Evolutionary conservation across 2,113 vertebrate species (phyloP).

Genomic region (Heteronetta atricapilla): DNA sequence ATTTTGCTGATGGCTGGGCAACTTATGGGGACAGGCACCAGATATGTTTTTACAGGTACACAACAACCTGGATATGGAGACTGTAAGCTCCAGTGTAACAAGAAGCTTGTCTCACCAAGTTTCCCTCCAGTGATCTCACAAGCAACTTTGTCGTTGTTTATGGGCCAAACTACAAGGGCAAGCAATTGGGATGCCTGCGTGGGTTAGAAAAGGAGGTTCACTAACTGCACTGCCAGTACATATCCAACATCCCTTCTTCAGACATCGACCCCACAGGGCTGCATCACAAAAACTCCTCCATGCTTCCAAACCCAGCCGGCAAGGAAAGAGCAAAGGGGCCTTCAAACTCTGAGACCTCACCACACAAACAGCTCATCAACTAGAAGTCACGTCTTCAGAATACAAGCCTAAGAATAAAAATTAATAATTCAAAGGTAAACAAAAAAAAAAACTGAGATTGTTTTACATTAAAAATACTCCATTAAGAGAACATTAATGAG

Average conservation of each 20-base stretch:
- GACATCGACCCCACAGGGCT: neutral
- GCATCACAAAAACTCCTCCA: neutral
- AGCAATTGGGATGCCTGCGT: neutral
- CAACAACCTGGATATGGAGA: neutral
- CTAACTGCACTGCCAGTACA: neutral
- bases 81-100: rapidly evolving
- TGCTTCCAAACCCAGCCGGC: neutral
- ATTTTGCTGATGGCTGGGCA: neutral
- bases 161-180: neutral
- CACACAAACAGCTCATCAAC: neutral
- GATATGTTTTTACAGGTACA: neutral
- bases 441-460: neutral
- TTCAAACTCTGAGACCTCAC: neutral
- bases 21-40: neutral
- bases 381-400: neutral
- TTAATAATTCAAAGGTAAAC: neutral
- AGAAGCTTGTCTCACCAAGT: neutral
- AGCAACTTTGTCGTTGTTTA: neutral
- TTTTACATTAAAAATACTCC: neutral
- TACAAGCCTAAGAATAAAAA: neutral
- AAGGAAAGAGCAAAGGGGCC: neutral
- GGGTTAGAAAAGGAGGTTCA: neutral
- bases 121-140: neutral
- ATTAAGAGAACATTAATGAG: neutral
- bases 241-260: neutral